These are phyloP conservation scores for Gortyna flavago DNA, from an alignment of 2,888 invertebrate genomes.

Conservation along the genomic window DNA sequence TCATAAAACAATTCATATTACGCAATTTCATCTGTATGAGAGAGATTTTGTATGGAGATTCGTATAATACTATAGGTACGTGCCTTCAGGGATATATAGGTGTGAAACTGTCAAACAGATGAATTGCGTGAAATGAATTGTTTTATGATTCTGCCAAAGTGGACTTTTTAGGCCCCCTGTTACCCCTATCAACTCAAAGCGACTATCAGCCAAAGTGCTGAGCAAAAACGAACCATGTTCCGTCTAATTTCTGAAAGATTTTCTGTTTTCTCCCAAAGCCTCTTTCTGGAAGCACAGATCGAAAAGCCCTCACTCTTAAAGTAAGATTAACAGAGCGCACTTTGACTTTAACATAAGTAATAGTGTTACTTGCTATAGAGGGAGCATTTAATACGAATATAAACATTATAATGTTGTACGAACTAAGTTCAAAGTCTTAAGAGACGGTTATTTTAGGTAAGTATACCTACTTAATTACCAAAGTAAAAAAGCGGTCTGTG, in stretches of 20 bases:
- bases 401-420: background rate
- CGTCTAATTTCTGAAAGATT: background rate
- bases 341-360: background rate
- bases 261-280: background rate
- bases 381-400: too few species aligned
- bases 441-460: background rate
- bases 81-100: too few species aligned
- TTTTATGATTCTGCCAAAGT: too few species aligned
- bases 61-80: too few species aligned
- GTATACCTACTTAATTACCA: background rate
- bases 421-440: background rate
- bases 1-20: too few species aligned
- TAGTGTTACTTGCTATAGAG: background rate
- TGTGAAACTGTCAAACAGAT: too few species aligned
- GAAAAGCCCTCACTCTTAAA: background rate
- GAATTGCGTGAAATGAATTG: too few species aligned
- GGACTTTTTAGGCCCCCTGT: too few species aligned
- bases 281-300: background rate
- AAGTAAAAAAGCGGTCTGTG: background rate
- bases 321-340: background rate
- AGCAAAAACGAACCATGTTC: background rate
- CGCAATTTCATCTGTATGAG: too few species aligned
- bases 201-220: background rate
- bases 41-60: too few species aligned
- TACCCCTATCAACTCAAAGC: background rate